Conservation (phyloP, 35 echinoderm and acorn worm genomes). For the Strongylocentrotus purpuratus region DNA sequence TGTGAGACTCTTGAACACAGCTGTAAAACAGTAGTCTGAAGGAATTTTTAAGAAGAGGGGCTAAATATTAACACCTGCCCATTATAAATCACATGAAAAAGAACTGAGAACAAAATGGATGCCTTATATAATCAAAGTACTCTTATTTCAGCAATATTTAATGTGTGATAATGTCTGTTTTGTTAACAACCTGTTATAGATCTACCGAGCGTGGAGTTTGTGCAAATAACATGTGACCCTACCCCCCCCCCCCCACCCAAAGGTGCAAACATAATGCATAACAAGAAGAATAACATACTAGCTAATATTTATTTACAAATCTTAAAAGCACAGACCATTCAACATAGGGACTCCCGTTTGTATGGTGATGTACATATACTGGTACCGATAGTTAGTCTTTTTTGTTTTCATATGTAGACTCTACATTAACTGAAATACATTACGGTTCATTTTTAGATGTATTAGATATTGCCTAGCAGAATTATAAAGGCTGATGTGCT, state of each 20-base stretch:
- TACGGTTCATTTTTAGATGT: neutral
- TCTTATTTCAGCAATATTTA: constrained; percentile 5
- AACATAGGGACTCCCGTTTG: too few relatives aligned
- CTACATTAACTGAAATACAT: neutral
- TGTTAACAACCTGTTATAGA: neutral
- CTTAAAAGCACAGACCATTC: too few relatives aligned
- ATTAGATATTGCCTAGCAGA: neutral
- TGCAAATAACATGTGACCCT: too few relatives aligned
- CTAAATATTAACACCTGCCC: neutral
- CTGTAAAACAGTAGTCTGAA: neutral
- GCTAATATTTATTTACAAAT: too few relatives aligned
- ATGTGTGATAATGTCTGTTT: neutral
- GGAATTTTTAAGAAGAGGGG: neutral
- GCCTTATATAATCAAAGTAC: neutral
- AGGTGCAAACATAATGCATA: too few relatives aligned
- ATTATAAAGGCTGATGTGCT: neutral
- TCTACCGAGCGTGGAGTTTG: too few relatives aligned
- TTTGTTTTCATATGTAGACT: neutral
- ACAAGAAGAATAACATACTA: too few relatives aligned
- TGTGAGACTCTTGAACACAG: neutral
- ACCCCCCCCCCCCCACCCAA: too few relatives aligned
- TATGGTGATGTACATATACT: too few relatives aligned
- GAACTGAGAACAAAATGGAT: neutral
- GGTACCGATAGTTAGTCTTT: too few relatives aligned
- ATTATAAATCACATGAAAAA: neutral